phyloP scores from a whole-genome alignment of 2,888 invertebrate genomes.

The Cantharis rustica region DNA sequence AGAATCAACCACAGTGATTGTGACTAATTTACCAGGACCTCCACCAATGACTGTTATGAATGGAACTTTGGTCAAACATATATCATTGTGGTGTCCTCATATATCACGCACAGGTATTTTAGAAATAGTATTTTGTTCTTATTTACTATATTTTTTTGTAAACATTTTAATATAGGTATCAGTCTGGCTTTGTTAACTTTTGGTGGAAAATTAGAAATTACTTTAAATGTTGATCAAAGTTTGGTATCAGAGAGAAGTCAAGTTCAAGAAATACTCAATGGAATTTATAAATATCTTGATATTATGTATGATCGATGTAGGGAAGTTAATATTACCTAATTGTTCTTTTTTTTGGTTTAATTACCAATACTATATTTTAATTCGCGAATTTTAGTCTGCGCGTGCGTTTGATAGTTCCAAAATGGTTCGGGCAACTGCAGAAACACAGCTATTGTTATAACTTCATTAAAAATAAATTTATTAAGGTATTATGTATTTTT shows the following conservation, averaged over 20 bases:
- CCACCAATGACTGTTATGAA: neutral
- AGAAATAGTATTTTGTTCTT: too few species aligned
- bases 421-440: too few species aligned
- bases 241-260: neutral
- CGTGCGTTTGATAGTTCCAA: too few species aligned
- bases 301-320: neutral
- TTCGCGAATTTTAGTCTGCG: too few species aligned
- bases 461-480: too few species aligned
- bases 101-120: neutral
- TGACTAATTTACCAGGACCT: neutral
- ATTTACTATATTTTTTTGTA: too few species aligned
- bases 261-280: neutral
- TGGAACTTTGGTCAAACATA: neutral
- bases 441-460: too few species aligned
- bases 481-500: too few species aligned
- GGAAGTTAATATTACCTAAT: neutral
- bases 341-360: too few species aligned
- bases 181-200: neutral
- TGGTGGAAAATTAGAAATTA: neutral
- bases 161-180: neutral
- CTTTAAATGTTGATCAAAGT: neutral
- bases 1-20: neutral
- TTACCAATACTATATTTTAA: too few species aligned
- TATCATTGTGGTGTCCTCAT: neutral
- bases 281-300: neutral